Conservation (phyloP, 2,113 vertebrate species). For the Prunella fulvescens region DNA sequence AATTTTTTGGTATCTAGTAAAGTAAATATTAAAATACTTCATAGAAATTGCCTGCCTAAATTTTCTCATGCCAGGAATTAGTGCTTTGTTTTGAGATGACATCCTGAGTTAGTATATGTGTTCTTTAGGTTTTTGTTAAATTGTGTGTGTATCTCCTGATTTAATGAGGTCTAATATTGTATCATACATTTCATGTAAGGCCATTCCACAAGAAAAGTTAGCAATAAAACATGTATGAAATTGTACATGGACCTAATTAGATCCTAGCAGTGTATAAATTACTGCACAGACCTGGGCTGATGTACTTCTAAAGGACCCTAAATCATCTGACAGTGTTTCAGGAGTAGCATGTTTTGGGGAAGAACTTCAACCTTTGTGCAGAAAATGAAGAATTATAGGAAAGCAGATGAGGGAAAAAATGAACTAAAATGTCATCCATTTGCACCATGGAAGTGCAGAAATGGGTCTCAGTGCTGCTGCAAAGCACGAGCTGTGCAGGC, state of each 20-base stretch:
- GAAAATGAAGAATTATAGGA: not conserved
- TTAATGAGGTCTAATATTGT: not conserved
- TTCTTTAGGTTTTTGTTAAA: not conserved
- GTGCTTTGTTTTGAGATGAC: not conserved
- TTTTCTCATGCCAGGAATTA: not conserved
- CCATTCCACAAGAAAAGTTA: not conserved
- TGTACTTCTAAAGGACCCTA: not conserved
- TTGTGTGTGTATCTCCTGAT: not conserved
- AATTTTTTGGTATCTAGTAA: not conserved
- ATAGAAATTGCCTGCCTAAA: not conserved
- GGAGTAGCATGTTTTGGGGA: not conserved
- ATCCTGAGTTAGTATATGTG: not conserved
- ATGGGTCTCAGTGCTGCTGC: not conserved
- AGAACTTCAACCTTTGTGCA: not conserved
- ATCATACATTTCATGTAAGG: not conserved
- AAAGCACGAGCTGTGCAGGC: not conserved
- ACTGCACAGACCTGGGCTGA: not conserved
- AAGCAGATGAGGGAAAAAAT: not conserved
- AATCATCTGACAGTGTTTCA: not conserved
- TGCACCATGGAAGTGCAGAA: not conserved
- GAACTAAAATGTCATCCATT: not conserved
- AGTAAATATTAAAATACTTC: not conserved
- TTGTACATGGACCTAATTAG: not conserved
- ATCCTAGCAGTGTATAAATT: not conserved
- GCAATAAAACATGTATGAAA: not conserved